Percentiles rank a stretch among this genome's conserved stretches.
phyloP scores from a whole-genome alignment of 2,797 vertebrate species.

The Acanthiza pusilla region DNA sequence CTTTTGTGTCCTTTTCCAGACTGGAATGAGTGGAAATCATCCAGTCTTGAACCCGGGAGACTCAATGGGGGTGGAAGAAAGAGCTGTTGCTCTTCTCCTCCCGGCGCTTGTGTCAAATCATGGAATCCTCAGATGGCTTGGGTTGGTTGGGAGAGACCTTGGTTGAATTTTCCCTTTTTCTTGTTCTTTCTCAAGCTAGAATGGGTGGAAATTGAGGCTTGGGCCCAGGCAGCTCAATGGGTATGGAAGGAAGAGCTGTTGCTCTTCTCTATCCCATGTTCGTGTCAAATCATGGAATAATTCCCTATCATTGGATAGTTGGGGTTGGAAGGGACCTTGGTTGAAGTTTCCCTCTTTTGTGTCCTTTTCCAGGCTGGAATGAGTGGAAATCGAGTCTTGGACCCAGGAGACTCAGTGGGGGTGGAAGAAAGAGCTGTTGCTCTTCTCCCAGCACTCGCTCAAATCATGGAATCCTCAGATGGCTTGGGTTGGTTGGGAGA shows the following conservation, averaged over 20 bases:
- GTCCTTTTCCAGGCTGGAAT: background rate
- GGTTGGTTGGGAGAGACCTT: background rate
- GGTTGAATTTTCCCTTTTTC: background rate
- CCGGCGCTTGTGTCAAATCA: accelerated
- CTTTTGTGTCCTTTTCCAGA: background rate
- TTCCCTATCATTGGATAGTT: accelerated
- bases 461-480: accelerated
- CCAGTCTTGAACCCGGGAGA: accelerated
- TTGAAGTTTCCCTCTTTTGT: background rate
- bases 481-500: background rate
- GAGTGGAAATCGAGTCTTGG: background rate
- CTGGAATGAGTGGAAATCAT: background rate
- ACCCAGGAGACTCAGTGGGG: accelerated
- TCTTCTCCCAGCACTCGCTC: accelerated
- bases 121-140: accelerated
- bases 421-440: accelerated
- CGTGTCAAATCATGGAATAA: too few species aligned
- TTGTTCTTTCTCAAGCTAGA: background rate
- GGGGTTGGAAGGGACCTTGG: background rate
- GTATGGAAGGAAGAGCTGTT: background rate
- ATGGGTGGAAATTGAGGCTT: accelerated
- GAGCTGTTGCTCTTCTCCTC: accelerated
- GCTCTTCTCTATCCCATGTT: accelerated
- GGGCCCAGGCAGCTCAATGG: accelerated
- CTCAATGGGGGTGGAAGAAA: accelerated